Evolutionary conservation across 2,113 vertebrate species (phyloP), one percentile per base, ranked within the genome.

Genomic region (Ibidorhyncha struthersii): DNA sequence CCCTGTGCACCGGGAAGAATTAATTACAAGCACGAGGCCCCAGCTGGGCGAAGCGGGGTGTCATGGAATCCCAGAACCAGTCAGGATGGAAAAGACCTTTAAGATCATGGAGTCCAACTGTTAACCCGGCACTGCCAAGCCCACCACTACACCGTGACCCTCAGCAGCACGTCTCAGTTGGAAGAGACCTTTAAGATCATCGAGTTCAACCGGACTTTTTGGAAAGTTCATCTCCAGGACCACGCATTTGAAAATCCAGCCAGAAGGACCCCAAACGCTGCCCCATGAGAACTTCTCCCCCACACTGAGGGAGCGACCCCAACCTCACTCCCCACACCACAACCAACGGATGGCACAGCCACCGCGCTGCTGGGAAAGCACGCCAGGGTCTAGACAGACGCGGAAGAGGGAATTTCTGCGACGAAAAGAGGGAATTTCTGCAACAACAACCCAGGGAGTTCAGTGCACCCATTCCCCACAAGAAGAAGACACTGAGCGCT

Each of bases 301-400:
- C 12, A 56, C 49, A 7, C 5, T 2, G 0, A 16, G 66, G 74
- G 9, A 45, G 47, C 5, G 0, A 13, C 0, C 20, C 41, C 23
- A 13, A 29, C 29, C 25, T 23, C 3, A 1, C 10, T 23, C 19
- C 17, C n/a, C 29, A 1, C 6, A 1, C 14, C 41, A 16, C 41
- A 49, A 69, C 26, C 22, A 12, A 27, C 3, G 1, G 61, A 53
- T 4, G 0, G 74, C 27, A 27, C 32, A 5, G 7, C 53, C 4
- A 3, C 55, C 55, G 3, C 3, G 2, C 30, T 2, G 30, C 11
- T 0, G 1, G 61, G 27, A 52, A n/a, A 40, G 27, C 67, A 21
- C 29, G 4, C 1, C 2, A 38, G 59, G 52, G 25, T 25, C 18
- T 4, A 10, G 29, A 19, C 50, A 34, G 78, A 10, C 0, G 3